Conservation (phyloP, 1,140 invertebrate genomes). For the Meloidogyne hapla region DNA sequence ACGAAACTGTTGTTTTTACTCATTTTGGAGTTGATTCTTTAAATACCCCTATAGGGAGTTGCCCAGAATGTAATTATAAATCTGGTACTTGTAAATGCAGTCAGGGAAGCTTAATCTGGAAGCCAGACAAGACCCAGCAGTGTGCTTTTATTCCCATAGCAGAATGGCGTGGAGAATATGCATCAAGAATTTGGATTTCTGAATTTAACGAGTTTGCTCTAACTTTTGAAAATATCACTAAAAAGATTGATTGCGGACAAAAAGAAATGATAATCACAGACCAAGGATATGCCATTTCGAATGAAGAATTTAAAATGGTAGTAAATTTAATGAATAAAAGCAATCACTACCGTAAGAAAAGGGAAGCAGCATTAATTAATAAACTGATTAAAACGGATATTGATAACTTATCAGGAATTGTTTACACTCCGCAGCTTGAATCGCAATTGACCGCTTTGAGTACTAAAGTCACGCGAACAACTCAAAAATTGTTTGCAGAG, state of each 20-base stretch:
- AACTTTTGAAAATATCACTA: constrained; percentile 7
- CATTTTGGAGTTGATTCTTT: background rate
- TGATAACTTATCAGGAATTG: background rate
- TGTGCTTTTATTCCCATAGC: background rate
- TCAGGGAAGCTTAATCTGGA: background rate
- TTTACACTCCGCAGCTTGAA: background rate
- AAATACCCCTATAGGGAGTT: background rate
- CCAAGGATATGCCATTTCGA: background rate
- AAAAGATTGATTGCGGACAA: background rate
- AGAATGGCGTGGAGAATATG: background rate
- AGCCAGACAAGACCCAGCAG: background rate
- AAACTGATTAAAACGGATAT: too few relatives aligned
- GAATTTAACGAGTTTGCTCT: background rate
- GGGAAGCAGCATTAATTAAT: too few relatives aligned
- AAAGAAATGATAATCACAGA: background rate
- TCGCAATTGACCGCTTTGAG: constrained; percentile 11
- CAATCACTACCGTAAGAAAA: background rate
- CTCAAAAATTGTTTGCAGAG: constrained; percentile 9
- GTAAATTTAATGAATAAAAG: background rate
- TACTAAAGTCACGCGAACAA: background rate
- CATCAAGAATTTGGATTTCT: background rate
- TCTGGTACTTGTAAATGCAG: background rate
- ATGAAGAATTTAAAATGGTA: background rate
- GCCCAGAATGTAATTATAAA: background rate
- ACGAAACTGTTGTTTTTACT: constrained; percentile 7